Base-by-base conservation (phyloP, 2,113 vertebrate genomes). In the Cololabis saira region DNA sequence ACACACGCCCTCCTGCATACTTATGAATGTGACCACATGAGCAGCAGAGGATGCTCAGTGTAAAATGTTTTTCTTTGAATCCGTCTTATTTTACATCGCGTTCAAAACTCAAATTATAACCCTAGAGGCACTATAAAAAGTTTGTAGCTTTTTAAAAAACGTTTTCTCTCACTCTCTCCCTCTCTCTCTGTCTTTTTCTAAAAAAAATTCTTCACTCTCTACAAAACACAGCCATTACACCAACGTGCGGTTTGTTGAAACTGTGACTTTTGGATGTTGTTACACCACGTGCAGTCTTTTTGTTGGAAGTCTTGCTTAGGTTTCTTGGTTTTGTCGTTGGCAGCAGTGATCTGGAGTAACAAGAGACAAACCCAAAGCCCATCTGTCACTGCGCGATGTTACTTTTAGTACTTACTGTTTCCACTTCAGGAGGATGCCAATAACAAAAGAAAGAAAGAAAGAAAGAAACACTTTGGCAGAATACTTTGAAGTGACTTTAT, bases 351-450 rank as follows among this genome's bases (percentile, higher is more conserved):
- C 9, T 41, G 54, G 43, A 61, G 21, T 52, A 43, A 55, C 76
- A 6, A 40, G 17, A 60, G 51, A 63, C 61, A 55, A 63, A 53
- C 68, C n/a, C n/a, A n/a, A n/a, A 42, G 48, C 49, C 12, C 18
- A 12, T 43, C 21, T 17, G 21, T 17, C 61, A 63, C 55, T 27
- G 27, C 66, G 24, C 63, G 15, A 64, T 63, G 27, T 44, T 64
- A 61, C 27, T 37, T 54, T 5, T 17, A 12, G 30, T 63, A 6
- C 14, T 58, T 24, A 50, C 51, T 52, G 61, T 17, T 37, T 71
- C 30, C 54, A 56, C 54, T 21, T 44, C 30, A n/a, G 19, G 11
- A 61, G 42, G 22, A 40, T 13, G 16, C 21, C 12, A 10, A 40
- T 42, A 5, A 12, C 15, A 6, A 45, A 15, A 45, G 7, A 45